Conservation (phyloP, 2,888 invertebrate genomes). For the Tridacna crocea region DNA sequence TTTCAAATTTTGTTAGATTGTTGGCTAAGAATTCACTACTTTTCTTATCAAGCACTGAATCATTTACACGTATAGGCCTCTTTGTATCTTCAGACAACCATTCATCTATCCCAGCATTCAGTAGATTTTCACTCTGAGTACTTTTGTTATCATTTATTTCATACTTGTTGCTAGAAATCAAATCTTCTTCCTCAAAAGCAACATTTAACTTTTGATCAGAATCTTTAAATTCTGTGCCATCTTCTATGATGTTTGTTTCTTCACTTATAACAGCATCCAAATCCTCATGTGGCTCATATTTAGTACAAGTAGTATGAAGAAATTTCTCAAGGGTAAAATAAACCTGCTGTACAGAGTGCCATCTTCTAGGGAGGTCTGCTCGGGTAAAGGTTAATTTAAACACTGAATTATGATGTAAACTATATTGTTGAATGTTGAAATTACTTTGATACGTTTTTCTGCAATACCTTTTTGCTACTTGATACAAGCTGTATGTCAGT, state of each 20-base stretch:
- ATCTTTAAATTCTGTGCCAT: background rate
- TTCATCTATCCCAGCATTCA: no score
- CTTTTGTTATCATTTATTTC: no score
- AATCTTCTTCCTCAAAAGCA: background rate
- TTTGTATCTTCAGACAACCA: no score
- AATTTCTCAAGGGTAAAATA: background rate
- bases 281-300: no score
- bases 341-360: background rate
- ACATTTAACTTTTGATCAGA: background rate
- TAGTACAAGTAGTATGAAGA: background rate
- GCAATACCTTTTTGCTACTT: background rate
- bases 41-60: no score
- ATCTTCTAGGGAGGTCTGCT: background rate
- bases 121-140: no score
- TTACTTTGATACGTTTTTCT: background rate
- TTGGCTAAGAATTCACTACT: no score
- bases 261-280: background rate
- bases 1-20: no score
- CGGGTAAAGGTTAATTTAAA: background rate
- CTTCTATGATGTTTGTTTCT: background rate
- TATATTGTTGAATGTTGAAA: background rate
- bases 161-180: no score
- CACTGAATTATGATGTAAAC: background rate
- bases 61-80: no score
- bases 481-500: background rate